A percentile compares a stretch with the other conserved stretches of the same genome.
Evolutionary conservation across 2,113 vertebrate species (phyloP).

Genomic region (Montifringilla adamsi): DNA sequence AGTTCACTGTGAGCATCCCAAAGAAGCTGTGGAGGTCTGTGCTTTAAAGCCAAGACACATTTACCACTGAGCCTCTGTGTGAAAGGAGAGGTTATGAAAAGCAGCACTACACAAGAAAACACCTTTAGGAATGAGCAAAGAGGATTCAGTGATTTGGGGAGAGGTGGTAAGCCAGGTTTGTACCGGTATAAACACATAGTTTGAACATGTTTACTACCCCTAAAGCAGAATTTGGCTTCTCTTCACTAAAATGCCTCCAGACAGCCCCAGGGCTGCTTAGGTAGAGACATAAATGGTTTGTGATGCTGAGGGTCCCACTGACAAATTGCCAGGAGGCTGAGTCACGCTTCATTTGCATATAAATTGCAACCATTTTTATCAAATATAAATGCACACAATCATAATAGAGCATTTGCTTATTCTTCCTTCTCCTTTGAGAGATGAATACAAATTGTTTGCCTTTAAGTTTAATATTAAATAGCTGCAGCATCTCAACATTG

Average conservation of each 20-base stretch:
- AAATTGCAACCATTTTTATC: conserved; percentile 72
- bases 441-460: conserved; percentile 62
- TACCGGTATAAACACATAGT: neutral
- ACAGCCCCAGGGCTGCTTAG: neutral
- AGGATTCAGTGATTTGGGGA: rapidly evolving
- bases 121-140: neutral
- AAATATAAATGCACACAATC: conserved; percentile 65
- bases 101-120: neutral
- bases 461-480: conserved; percentile 51
- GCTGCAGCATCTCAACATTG: neutral
- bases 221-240: neutral
- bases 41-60: neutral
- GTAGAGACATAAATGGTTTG: neutral
- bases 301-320: conserved; percentile 13
- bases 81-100: neutral
- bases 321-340: conserved; percentile 53
- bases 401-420: conserved; percentile 58
- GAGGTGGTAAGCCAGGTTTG: neutral
- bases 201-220: neutral
- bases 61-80: neutral
- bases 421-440: conserved; percentile 52
- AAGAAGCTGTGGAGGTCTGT: neutral
- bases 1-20: neutral
- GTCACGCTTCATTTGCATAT: conserved; percentile 66
- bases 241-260: neutral